These are phyloP conservation scores for Campoletis raptor DNA, from an alignment of 2,888 invertebrate species.

Conservation along the genomic window DNA sequence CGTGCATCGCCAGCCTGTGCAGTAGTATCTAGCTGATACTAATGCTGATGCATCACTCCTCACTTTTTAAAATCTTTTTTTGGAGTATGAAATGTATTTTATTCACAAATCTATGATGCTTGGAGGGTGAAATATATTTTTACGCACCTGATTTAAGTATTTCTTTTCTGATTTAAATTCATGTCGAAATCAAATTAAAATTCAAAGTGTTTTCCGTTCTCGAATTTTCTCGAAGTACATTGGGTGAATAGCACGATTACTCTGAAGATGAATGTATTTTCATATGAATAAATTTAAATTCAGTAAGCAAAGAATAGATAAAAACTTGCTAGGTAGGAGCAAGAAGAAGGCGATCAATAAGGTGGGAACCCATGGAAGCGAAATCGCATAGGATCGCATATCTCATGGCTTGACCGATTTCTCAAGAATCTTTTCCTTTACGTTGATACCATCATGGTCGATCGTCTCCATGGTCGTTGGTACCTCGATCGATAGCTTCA, in stretches of 20 bases:
- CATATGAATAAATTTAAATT: conserved; percentile 10
- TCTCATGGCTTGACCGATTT: background rate
- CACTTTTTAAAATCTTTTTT: too few relatives aligned
- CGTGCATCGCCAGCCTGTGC: too few relatives aligned
- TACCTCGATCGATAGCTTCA: background rate
- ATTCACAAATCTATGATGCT: too few relatives aligned
- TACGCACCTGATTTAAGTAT: too few relatives aligned
- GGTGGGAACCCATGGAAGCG: background rate
- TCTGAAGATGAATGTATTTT: conserved; percentile 11
- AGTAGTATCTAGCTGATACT: too few relatives aligned
- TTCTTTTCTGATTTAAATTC: background rate
- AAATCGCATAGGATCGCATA: background rate
- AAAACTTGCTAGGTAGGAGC: too few relatives aligned
- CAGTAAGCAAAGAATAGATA: background rate
- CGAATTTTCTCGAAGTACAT: conserved; percentile 4
- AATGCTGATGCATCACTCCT: too few relatives aligned
- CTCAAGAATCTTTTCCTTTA: background rate
- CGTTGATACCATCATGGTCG: background rate
- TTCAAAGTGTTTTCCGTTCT: background rate
- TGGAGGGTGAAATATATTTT: too few relatives aligned
- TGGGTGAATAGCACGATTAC: background rate
- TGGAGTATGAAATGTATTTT: too few relatives aligned
- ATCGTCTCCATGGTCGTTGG: background rate
- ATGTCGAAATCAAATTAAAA: background rate
- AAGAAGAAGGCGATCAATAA: too few relatives aligned